Base-by-base conservation (phyloP, 2,888 invertebrate species). In the Andrena haemorrhoa region DNA sequence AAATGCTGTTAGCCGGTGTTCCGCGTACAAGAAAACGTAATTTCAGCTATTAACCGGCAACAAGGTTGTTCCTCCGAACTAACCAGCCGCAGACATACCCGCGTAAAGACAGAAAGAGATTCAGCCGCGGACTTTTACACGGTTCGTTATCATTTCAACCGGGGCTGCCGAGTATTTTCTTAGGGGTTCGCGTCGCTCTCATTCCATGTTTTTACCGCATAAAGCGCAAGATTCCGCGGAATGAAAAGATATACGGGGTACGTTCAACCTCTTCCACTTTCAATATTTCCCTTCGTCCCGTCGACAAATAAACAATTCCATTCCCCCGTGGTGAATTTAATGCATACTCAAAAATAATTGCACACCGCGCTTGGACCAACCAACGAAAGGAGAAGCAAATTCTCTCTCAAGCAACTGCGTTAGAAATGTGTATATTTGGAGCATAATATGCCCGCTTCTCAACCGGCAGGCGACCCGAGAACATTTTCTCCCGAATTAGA, bases 31-130 rank as follows among this genome's bases (percentile, higher is more conserved):
- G 85, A 75, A 86, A 88, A 87, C 82, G 86, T 85, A 86, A 88
- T 89, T 89, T 84, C 56, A 76, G 73, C 82, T 84, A 88, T 88
- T 88, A 89, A 86, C 82, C 72, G 82, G 58, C 84, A 83, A 84
- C 84, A 79, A 79, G 82, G 77, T 84, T 84, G 84, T 87, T 86
- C 84, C 81, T 58, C 73, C 60, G 65, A 53, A 70, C 79, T 79
- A 79, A 77, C 79, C 86, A 76, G 63, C 79, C 79, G 75, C 77
- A 47, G 75, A 79, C 82, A 83, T 75, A 16, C 41, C 12, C 12
- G 23, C 58, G 79, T 74, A 79, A 86, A 79, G 73, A 77, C 75
- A 77, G 83, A 81, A 86, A 76, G 71, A 83, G 79, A 61, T 81
- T 78, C 41, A 60, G 47, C 63, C 66, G 12, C 64, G 60, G 31